Evolutionary conservation across 2,888 invertebrate genomes (phyloP), one percentile per base, ranked within the genome.

Genomic region (Aphidius colemani): DNA sequence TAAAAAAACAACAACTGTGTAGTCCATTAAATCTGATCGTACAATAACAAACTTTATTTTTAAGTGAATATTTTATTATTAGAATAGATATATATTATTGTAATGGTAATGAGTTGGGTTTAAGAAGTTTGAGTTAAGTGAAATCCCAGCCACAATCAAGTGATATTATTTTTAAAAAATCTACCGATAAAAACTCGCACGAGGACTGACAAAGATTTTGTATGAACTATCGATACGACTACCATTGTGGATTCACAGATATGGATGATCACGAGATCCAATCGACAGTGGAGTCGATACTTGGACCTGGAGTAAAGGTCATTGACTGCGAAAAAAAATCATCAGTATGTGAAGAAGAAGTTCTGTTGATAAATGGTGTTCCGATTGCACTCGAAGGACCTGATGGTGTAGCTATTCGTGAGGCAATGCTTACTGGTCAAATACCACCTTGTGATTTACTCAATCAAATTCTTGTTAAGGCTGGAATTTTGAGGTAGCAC

Each of bases 251-350:
- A 30, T 30, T 69, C 70, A 44, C 66, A 77, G 76, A 71, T 70
- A 88, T 90, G 88, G 90, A 90, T 82, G 90, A 90, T 79, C 84
- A 86, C 72, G 90, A 90, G 82, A 89, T 90, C 71, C 88, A 90
- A 77, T 89, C 89, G 75, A 90, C 90, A 67, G 90, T 90, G 66
- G 90, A 90, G 81, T 88, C 90, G 69, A 88, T 90, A 70, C 86
- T 90, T 68, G 90, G 90, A 66, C 89, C 89, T 71, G 89, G 89
- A 67, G 88, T 87, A 41, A 88, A 88, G 83, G 88, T 90, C 67
- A 86, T 90, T 65, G 90, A 90, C 79, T 90, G 90, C 78, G 89
- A 90, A 78, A 89, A 90, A 74, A 88, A 88, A 69, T 89, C 89
- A n/a, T 87, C 88, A 63, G 86, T 90, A 62, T 86, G 88, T 65